Percentiles rank a stretch among this genome's conserved stretches.
These are phyloP conservation scores for Mormyrops boulengeri DNA, from an alignment of 2,797 vertebrate genomes.

Conservation along the genomic window DNA sequence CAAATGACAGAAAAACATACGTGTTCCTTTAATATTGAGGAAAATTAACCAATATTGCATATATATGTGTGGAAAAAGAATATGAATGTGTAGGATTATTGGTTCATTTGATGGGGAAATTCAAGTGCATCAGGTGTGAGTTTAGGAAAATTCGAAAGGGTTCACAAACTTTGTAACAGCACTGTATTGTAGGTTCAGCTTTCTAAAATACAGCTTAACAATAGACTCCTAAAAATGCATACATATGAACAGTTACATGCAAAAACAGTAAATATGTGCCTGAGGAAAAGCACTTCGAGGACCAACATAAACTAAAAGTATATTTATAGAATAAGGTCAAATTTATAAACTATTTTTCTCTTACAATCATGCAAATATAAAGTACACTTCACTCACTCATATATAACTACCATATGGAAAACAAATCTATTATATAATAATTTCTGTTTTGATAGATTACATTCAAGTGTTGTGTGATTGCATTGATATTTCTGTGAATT, in stretches of 20 bases:
- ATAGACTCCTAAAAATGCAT: neutral
- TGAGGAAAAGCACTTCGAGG: neutral
- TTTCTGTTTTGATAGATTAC: neutral
- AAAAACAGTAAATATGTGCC: neutral
- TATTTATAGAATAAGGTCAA: neutral
- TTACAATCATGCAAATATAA: neutral
- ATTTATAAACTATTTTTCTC: neutral
- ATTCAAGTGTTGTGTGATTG: neutral
- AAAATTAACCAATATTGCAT: neutral
- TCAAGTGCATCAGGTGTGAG: neutral
- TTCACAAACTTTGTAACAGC: neutral
- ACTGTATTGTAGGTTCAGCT: neutral
- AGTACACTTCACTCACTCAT: neutral
- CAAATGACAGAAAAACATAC: neutral
- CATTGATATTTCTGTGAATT: neutral
- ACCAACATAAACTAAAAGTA: neutral
- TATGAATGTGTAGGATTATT: neutral
- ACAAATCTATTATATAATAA: neutral
- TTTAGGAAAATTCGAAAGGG: neutral
- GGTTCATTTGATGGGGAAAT: neutral
- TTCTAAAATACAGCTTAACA: neutral
- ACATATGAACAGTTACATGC: neutral
- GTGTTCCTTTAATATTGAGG: neutral
- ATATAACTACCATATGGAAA: neutral
- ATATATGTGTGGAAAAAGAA: neutral